Percentiles rank a stretch among this genome's conserved stretches.
Conservation (phyloP, 1,140 invertebrate genomes). For the Brachionus paranguensis region DNA sequence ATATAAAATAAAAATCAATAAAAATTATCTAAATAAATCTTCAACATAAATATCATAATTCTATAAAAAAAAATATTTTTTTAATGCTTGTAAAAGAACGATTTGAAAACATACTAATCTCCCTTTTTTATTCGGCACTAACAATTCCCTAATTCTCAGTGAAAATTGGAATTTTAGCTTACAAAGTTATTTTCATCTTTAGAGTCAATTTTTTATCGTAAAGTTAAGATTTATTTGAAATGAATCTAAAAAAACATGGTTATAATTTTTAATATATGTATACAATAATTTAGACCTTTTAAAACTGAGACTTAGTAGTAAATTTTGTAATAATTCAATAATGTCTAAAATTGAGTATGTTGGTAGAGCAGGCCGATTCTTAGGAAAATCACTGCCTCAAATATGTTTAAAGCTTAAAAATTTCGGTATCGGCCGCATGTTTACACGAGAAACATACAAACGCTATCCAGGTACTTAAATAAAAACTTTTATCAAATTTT, state of each 20-base stretch:
- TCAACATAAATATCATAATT: too few species aligned
- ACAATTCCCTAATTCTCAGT: background rate
- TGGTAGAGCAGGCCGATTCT: constrained; percentile 9
- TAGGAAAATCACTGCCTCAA: constrained; percentile 31
- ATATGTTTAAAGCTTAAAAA: constrained; percentile 33
- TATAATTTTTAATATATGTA: background rate
- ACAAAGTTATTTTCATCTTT: background rate
- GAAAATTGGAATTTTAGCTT: background rate
- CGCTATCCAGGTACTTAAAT: constrained; percentile 25
- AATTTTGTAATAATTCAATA: background rate
- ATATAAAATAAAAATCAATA: too few species aligned
- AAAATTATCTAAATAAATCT: too few species aligned
- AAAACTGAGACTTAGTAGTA: background rate
- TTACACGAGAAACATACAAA: background rate
- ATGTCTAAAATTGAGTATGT: constrained; percentile 34
- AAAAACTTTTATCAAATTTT: background rate
- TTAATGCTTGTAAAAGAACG: too few species aligned
- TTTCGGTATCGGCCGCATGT: constrained; percentile 23
- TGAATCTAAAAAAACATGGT: background rate
- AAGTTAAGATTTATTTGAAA: background rate
- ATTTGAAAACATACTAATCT: too few species aligned
- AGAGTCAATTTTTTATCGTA: background rate
- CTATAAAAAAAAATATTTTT: too few species aligned
- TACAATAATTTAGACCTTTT: background rate
- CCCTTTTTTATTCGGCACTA: too few species aligned